These are phyloP conservation scores for Glaucidium brasilianum DNA, from an alignment of 2,113 vertebrate genomes.

Conservation along the genomic window DNA sequence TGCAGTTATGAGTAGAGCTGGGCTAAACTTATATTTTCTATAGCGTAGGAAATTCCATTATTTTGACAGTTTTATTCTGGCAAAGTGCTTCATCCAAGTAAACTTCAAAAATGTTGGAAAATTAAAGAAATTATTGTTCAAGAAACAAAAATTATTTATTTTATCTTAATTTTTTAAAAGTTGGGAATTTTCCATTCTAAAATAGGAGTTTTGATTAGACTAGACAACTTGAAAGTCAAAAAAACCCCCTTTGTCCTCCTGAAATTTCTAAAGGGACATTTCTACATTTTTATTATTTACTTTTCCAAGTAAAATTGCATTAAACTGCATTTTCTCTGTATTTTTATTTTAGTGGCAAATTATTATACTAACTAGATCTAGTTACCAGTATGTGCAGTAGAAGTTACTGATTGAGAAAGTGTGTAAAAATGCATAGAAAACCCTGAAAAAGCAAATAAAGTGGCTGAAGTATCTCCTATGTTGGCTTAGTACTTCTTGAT, in stretches of 20 bases:
- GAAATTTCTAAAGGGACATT: background rate
- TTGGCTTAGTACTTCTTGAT: background rate
- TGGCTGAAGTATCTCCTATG: rapidly evolving
- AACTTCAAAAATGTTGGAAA: background rate
- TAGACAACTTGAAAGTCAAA: background rate
- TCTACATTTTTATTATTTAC: background rate
- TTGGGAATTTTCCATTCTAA: background rate
- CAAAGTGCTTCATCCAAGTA: background rate
- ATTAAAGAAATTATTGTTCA: background rate
- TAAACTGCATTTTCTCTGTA: background rate
- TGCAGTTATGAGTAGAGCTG: background rate
- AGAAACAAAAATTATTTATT: background rate
- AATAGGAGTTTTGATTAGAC: background rate
- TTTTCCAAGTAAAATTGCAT: background rate
- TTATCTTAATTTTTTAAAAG: background rate
- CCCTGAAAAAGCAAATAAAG: background rate
- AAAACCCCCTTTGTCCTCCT: background rate
- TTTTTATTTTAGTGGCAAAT: background rate
- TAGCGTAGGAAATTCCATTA: background rate
- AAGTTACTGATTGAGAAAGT: background rate
- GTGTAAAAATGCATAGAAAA: background rate
- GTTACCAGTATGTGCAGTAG: background rate
- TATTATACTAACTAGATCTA: background rate
- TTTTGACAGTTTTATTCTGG: background rate
- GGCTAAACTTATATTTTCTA: background rate